Evolutionary conservation across 2,113 vertebrate species (phyloP).

Genomic region (Theristicus caerulescens): DNA sequence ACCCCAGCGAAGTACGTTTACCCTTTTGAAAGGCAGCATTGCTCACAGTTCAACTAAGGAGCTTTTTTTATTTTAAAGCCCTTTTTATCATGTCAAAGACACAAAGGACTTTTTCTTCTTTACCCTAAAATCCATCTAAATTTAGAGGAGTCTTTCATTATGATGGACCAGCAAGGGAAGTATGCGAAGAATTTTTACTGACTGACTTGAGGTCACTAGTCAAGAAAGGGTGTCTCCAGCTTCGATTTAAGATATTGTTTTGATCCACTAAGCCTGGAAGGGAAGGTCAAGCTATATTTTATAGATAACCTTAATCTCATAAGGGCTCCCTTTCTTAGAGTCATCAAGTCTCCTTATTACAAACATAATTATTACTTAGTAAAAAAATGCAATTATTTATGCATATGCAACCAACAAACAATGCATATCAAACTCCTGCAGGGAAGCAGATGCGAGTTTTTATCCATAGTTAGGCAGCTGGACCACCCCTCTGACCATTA

Average conservation of each 20-base stretch:
- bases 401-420: neutral
- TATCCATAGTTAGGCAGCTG: neutral
- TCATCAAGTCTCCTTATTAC: neutral
- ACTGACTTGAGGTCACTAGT: conserved; percentile 8
- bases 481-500: neutral
- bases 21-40: neutral
- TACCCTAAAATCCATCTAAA: conserved; percentile 13
- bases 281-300: conserved; percentile 29
- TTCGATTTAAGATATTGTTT: neutral
- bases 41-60: neutral
- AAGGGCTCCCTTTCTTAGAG: neutral
- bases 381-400: neutral
- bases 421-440: accelerated
- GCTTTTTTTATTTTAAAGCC: neutral
- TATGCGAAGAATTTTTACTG: conserved; percentile 44
- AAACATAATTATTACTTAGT: neutral
- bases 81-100: neutral
- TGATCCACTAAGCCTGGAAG: neutral
- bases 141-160: conserved; percentile 30
- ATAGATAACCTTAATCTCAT: neutral
- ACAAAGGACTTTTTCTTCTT: conserved; percentile 39
- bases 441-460: neutral
- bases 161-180: neutral
- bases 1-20: accelerated
- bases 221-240: neutral